Base-by-base conservation (phyloP, 2,888 invertebrate genomes). In the Drosophila conformis region DNA sequence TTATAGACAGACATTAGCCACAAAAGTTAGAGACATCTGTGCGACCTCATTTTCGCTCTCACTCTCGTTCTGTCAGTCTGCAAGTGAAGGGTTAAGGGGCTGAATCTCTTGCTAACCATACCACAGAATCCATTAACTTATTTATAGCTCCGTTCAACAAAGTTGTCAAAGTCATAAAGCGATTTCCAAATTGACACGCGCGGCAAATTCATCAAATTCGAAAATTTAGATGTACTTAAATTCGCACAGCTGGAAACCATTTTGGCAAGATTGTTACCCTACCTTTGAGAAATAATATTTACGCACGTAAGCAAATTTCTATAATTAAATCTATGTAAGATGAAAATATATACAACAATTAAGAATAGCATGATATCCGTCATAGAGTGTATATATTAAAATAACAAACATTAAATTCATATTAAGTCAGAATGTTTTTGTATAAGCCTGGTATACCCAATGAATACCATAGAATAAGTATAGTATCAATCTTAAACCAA, bases 41-140 rank as follows among this genome's bases (percentile, higher is more conserved):
- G 65, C 13, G 49, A 35, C 36, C 29, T 13, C 42, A 27, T 53
- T 27, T 35, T 11, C 36, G 4, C 25, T 25, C 25, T 13, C 36
- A 49, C 40, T 60, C 51, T 18, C n/a, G 6, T 21, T 25, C 15
- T 18, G 25, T 53, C 21, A 13, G 18, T 31, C n/a, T 27, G 8
- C 33, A 25, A 36, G n/a, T 21, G 15, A 36, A 13, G 18, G 46
- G 36, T n/a, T n/a, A n/a, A 27, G 13, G 27, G 27, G 25, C 18
- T n/a, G 40, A 5, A 6, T 15, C 15, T 10, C n/a, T 21, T 10
- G 53, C 57, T 52, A 64, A 31, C 48, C 40, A 73, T 73, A 69
- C 57, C 69, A 67, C 73, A 58, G 35, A 65, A 54, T 58, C 74
- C 74, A 83, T 83, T 78, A 74, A 86, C 69, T 64, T 83, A 86